Base-by-base conservation (phyloP, 1,140 invertebrate genomes). In the Augochlora pura region DNA sequence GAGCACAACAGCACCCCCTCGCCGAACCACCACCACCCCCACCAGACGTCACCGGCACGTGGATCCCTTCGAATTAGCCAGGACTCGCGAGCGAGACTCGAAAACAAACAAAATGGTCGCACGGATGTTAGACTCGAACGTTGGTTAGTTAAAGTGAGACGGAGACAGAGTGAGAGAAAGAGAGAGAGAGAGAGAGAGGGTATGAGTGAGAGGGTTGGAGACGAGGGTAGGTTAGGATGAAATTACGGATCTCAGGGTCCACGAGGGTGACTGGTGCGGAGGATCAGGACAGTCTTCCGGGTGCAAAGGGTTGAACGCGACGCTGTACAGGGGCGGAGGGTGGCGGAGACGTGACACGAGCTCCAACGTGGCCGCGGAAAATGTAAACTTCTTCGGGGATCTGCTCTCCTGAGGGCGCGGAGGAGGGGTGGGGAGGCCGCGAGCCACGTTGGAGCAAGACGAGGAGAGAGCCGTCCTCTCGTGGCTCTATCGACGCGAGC, bases 401-500 rank as follows among this genome's bases (percentile, higher is more conserved):
- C 25, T 60, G 39, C 39, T 63, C 39, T 16, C 38, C 14, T 2
- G 16, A 25, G 57, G 57, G 57, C 23, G 60, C 1, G 14, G 18
- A n/a, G 14, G 39, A 42, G 14, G 60, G 25, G 39, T 46, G 38
- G 23, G 57, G 27, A 12, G 32, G 39, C 23, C 49, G 18, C 32
- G 63, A 59, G 80, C 49, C 63, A 78, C 27, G 68, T 54, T 66
- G 71, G 60, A 63, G 78, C 32, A 76, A 72, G 71, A 66, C 57
- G 80, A 81, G 70, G 71, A 63, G 77, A 76, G 64, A 70, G 82
- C 80, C 85, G 83, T 88, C 85, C 88, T 89, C 87, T 85, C 87
- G 86, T 85, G 86, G 86, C 82, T 88, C 80, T 83, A 88, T 91
- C 90, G 90, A 91, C 87, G 88, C 87, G 82, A 91, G 90, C 91